Base-by-base conservation (phyloP, 2,797 vertebrate genomes). In the Chelonia mydas region DNA sequence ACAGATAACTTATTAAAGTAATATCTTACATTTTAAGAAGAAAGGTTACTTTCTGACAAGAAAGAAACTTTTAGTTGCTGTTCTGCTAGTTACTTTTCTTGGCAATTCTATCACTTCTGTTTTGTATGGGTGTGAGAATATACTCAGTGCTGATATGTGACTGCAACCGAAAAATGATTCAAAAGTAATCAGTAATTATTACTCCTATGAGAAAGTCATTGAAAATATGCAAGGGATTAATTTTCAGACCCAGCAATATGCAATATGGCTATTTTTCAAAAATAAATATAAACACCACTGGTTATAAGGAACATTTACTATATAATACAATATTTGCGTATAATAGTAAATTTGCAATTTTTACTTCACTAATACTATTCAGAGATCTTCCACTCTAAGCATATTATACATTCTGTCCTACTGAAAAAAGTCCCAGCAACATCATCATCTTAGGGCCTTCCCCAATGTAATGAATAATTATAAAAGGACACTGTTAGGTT, bases 1-100 rank as follows among this genome's bases (percentile, higher is more conserved):
- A 1, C 1, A 0, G 89, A 88, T 55, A 76, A 49, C 45, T 25
- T 41, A 13, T 0, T 0, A 5, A 89, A 28, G 11, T 2, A 1
- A 80, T 15, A 83, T 65, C 80, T 31, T 21, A 37, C 17, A 6
- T 13, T 55, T 27, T 33, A 68, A 89, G 31, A 17, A 3, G 0
- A 72, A 82, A 11, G 7, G 31, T 19, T 12, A 3, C 37, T 0
- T 4, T 6, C 53, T 84, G 33, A 51, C 0, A 1, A 83, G 51
- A 92, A 49, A 55, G 1, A 3, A 81, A 57, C 19, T 27, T 33
- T 53, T 57, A 25, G 33, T 95, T 8, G 0, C 33, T 33, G 10
- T 11, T 74, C 11, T 37, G 59, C 59, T 50, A 79, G 51, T 77
- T 82, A 55, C 41, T 23, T 33, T 65, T 50, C 31, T 19, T 45